phyloP scores from a whole-genome alignment of 2,888 invertebrate species.

The Meandrusa payeni region DNA sequence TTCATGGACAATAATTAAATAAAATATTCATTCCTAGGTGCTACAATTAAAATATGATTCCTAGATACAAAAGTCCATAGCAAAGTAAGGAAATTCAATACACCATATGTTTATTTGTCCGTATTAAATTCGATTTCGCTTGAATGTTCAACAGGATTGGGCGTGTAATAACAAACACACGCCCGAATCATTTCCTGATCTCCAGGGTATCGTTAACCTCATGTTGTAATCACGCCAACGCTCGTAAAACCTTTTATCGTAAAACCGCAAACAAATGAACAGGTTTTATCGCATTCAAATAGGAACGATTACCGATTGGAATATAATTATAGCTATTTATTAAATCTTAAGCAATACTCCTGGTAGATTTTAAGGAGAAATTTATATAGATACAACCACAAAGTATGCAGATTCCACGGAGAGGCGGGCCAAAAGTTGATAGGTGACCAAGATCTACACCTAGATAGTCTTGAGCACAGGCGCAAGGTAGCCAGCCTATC shows the following conservation, averaged over 20 bases:
- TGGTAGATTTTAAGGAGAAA: too few species aligned
- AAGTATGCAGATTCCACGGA: too few species aligned
- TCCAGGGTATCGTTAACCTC: slow-evolving; percentile 55
- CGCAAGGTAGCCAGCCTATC: too few species aligned
- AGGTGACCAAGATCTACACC: too few species aligned
- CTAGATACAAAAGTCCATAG: too few species aligned
- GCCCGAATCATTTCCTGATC: slow-evolving; percentile 48
- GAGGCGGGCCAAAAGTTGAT: too few species aligned
- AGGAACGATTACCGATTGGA: slow-evolving; percentile 13
- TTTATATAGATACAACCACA: too few species aligned
- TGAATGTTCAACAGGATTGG: slow-evolving; percentile 29
- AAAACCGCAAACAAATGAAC: slow-evolving; percentile 64
- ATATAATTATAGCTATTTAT: not conserved
- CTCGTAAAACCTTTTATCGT: slow-evolving; percentile 60
- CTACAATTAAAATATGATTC: too few species aligned
- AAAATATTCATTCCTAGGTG: too few species aligned
- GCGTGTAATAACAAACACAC: slow-evolving; percentile 43
- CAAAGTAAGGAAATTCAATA: too few species aligned
- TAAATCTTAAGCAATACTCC: slow-evolving; percentile 1
- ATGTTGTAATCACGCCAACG: slow-evolving; percentile 55
- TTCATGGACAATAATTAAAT: too few species aligned
- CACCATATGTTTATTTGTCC: slow-evolving; percentile 5
- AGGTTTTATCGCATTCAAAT: slow-evolving; percentile 34
- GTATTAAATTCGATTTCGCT: slow-evolving; percentile 15
- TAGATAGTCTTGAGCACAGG: too few species aligned